Base-by-base conservation (phyloP, 2,888 invertebrate species). In the Muscina levida region DNA sequence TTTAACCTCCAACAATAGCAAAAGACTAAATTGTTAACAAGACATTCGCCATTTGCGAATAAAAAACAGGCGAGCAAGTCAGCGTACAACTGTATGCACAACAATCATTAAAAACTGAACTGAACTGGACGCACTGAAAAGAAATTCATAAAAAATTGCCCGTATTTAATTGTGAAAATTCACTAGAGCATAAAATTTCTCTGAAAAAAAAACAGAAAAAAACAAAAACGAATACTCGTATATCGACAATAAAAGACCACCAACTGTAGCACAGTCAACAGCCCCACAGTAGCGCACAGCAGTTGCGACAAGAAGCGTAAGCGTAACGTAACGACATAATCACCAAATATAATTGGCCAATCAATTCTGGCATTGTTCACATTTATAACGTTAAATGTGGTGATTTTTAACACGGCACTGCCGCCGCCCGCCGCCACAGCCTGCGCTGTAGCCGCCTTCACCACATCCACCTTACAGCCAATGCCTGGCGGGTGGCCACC, bases 331-430 rank as follows among this genome's bases (percentile, higher is more conserved):
- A 81, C 80, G 73, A 88, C 72, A 77, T 88, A 88, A 88, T 88
- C 88, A 88, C 88, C 87, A 85, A 85, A 86, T 87, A 87, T 90
- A 90, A 90, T 90, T 90, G 90, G 89, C 90, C 90, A 90, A 90
- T 90, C 90, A 90, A 90, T 90, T 87, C 86, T 85, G 85, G 85
- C 87, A 87, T 87, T 87, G 87, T 86, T 85, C 86, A 83, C 85
- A 88, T 88, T 88, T 88, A 87, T 88, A 83, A 85, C 82, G 74
- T 80, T 78, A 74, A 68, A 70, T 76, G 79, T 72, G 83, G 84
- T 81, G 70, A 84, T 83, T 83, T 84, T 84, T 82, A 53, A 77
- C 70, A 85, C 31, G 3, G 83, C 86, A 87, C 84, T 85, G 85
- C 85, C 85, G 85, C 85, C 85, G 85, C 83, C 83, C 83, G 17